These are phyloP conservation scores for Machimus atricapillus DNA, from an alignment of 2,888 invertebrate species.

Conservation along the genomic window DNA sequence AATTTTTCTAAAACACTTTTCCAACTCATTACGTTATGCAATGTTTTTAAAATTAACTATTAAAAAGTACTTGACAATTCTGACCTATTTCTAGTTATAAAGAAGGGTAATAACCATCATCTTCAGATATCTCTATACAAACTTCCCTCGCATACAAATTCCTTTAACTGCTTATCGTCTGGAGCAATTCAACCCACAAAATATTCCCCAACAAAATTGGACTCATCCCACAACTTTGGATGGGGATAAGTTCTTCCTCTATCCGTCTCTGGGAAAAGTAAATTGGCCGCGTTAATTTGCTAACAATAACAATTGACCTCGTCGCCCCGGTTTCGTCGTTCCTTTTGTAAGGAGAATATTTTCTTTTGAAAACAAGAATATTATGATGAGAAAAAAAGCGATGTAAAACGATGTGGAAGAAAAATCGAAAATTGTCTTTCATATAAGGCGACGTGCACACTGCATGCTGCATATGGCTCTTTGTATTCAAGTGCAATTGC, in stretches of 20 bases:
- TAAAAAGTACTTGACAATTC: background rate
- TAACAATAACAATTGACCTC: background rate
- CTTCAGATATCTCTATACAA: background rate
- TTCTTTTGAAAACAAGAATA: background rate
- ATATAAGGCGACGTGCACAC: background rate
- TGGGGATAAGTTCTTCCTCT: background rate
- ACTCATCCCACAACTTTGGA: background rate
- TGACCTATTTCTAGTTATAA: background rate
- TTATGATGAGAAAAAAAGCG: background rate
- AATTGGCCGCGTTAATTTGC: background rate
- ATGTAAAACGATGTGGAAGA: background rate
- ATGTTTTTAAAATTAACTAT: background rate
- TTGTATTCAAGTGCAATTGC: background rate
- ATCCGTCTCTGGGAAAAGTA: background rate
- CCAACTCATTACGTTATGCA: no score
- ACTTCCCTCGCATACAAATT: background rate
- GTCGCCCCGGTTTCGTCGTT: background rate
- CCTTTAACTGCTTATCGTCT: background rate
- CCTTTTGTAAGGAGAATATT: background rate
- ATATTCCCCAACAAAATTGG: background rate
- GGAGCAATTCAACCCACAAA: background rate
- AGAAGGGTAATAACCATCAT: background rate
- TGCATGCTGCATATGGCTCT: background rate
- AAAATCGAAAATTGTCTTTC: background rate
- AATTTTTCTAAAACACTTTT: no score